A percentile compares a stretch with the other conserved stretches of the same genome.
phyloP scores from a whole-genome alignment of 35 echinoderm and acorn worm genomes.

The Ophioderma brevispina region DNA sequence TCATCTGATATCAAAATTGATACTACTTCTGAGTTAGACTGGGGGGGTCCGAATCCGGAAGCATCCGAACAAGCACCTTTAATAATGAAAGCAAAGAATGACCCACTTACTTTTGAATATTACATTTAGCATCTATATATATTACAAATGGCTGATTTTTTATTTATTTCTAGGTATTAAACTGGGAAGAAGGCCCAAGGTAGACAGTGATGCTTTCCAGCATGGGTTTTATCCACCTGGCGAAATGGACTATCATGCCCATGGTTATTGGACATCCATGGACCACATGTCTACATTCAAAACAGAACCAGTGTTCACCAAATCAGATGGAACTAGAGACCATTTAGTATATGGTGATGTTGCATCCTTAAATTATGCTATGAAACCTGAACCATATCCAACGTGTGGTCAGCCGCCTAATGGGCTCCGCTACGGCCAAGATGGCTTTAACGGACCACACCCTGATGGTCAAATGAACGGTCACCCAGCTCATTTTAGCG shows the following conservation, averaged over 20 bases:
- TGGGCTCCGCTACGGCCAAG: slow-evolving; percentile 21
- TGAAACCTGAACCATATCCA: slow-evolving; percentile 22
- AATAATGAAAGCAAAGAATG: too few species aligned
- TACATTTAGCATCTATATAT: too few species aligned
- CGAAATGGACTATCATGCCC: slow-evolving; percentile 27
- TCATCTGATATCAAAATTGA: too few species aligned
- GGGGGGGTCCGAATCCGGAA: too few species aligned
- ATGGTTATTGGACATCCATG: slow-evolving; percentile 9
- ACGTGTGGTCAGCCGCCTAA: slow-evolving; percentile 10
- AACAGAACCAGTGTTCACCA: not conserved
- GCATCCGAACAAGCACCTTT: too few species aligned
- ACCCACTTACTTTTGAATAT: too few species aligned
- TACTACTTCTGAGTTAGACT: too few species aligned
- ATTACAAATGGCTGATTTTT: not conserved
- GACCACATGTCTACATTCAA: slow-evolving; percentile 12
- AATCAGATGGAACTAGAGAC: not conserved
- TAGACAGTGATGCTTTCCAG: slow-evolving; percentile 77
- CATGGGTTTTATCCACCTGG: slow-evolving; percentile 68
- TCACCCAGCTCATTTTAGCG: too few species aligned
- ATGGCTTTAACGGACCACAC: not conserved
- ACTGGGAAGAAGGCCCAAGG: slow-evolving; percentile 88
- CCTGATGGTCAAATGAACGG: not conserved
- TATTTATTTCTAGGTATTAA: slow-evolving; percentile 80
- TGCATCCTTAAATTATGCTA: slow-evolving; percentile 2
- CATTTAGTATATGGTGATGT: not conserved